Conservation (phyloP, 2,113 vertebrate species). For the Shinisaurus crocodilurus region DNA sequence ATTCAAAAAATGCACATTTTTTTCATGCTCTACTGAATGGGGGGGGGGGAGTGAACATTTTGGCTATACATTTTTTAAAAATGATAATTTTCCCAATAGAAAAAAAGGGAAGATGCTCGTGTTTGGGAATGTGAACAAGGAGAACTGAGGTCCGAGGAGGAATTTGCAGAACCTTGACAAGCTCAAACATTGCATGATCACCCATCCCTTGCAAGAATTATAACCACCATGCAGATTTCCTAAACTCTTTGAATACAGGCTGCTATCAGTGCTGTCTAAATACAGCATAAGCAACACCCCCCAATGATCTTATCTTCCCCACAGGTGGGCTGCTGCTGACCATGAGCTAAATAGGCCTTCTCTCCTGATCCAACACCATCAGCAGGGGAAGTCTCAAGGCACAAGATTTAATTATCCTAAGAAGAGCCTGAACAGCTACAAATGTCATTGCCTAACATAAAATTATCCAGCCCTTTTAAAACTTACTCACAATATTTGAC, state of each 20-base stretch:
- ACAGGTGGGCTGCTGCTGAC: background rate
- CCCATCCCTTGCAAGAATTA: too few species aligned
- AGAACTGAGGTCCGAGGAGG: too few species aligned
- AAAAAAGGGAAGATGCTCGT: too few species aligned
- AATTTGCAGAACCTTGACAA: too few species aligned
- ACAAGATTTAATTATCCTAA: background rate
- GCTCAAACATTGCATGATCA: too few species aligned
- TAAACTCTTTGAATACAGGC: background rate
- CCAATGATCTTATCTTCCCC: background rate
- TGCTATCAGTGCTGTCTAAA: background rate
- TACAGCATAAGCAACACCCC: background rate
- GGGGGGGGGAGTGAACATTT: too few species aligned
- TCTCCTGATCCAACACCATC: background rate
- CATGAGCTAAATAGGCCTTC: background rate
- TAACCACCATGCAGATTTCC: background rate
- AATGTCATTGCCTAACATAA: background rate
- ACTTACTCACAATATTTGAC: background rate
- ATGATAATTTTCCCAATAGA: too few species aligned
- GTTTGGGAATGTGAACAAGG: too few species aligned
- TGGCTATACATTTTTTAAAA: too few species aligned
- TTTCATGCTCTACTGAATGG: too few species aligned
- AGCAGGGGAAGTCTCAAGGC: fast-evolving
- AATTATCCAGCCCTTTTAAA: background rate
- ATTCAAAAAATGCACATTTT: too few species aligned
- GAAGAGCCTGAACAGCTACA: background rate